Evolutionary conservation across 2,888 invertebrate genomes (phyloP).

Genomic region (Acanthosoma haemorrhoidale): DNA sequence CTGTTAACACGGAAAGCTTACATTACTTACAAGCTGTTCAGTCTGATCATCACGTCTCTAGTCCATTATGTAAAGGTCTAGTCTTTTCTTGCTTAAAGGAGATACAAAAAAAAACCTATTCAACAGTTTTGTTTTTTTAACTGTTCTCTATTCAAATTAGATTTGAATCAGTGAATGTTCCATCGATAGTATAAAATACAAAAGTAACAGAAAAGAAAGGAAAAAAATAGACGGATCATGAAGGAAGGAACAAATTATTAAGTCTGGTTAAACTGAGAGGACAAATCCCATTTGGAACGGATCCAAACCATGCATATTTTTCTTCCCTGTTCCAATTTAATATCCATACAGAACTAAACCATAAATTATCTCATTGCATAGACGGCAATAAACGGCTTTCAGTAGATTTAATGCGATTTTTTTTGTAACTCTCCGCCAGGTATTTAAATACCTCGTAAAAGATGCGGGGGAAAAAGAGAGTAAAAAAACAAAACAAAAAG

Average conservation of each 20-base stretch:
- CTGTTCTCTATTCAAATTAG: not conserved
- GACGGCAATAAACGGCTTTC: no score
- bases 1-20: slow-evolving; percentile 1
- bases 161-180: not conserved
- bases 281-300: slow-evolving; percentile 1
- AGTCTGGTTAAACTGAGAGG: not conserved
- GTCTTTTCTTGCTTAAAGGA: not conserved
- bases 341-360: no score
- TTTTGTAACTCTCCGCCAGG: no score
- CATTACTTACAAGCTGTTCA: not conserved
- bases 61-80: not conserved
- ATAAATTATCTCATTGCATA: no score
- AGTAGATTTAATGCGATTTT: no score
- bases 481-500: no score
- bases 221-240: not conserved
- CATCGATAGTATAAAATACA: not conserved
- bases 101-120: not conserved
- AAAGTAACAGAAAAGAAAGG: not conserved
- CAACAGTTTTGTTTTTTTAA: not conserved
- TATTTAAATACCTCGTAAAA: no score
- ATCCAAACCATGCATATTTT: not conserved
- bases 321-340: slow-evolving; percentile 9
- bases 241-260: not conserved
- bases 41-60: not conserved
- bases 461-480: no score